Conservation (phyloP, 2,797 vertebrate species). For the Ctenosaura bakeri region DNA sequence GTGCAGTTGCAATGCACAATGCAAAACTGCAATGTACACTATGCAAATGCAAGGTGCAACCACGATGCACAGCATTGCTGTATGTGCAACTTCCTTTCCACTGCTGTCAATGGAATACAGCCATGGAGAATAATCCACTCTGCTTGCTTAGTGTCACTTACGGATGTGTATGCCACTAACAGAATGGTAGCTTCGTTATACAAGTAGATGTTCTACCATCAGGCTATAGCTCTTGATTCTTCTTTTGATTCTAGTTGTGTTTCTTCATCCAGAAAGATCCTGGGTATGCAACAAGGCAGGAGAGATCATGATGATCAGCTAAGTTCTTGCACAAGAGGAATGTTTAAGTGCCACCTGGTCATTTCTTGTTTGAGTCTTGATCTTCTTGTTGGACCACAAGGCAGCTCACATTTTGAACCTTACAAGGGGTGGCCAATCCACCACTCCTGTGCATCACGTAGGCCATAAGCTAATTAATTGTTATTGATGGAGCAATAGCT, state of each 20-base stretch:
- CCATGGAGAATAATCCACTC: too few species aligned
- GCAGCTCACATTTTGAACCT: neutral
- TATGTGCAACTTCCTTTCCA: too few species aligned
- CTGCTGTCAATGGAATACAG: too few species aligned
- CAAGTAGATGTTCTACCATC: neutral
- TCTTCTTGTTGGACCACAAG: neutral
- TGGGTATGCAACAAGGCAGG: neutral
- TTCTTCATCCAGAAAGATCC: neutral
- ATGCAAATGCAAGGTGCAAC: too few species aligned
- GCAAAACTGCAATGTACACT: too few species aligned
- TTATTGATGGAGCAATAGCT: neutral
- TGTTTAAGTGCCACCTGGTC: neutral
- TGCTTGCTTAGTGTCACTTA: too few species aligned
- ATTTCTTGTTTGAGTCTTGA: slow-evolving; percentile 1
- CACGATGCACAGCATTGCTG: too few species aligned
- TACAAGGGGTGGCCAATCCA: neutral
- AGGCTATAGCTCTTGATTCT: neutral
- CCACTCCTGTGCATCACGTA: neutral
- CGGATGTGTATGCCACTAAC: too few species aligned
- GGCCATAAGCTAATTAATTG: slow-evolving; percentile 10
- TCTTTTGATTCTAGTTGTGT: neutral
- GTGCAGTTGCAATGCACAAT: too few species aligned
- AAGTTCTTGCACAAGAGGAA: neutral
- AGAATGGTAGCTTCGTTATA: too few species aligned
- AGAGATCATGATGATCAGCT: neutral